These are phyloP conservation scores for Microhierax caerulescens DNA, from an alignment of 2,797 vertebrate genomes.

Conservation along the genomic window DNA sequence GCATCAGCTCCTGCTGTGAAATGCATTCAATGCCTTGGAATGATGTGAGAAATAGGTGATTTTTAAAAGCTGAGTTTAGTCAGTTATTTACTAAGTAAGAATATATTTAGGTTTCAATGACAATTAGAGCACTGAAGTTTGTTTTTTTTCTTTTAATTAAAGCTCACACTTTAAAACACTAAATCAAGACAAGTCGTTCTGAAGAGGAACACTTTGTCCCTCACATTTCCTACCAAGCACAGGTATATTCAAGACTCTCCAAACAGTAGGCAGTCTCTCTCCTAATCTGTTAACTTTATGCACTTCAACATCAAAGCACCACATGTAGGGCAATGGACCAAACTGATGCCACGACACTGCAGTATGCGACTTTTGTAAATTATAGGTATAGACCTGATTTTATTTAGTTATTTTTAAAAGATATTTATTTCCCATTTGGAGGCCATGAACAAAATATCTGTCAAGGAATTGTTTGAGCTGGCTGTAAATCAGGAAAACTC, in stretches of 20 bases:
- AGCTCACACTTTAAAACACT: conserved; percentile 6
- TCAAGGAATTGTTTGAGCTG: neutral
- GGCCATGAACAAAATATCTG: neutral
- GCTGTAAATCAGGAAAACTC: neutral
- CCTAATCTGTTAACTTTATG: neutral
- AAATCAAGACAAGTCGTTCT: conserved; percentile 22
- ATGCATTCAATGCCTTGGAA: neutral
- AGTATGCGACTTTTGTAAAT: neutral
- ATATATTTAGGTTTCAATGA: conserved; percentile 23
- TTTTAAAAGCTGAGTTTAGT: neutral
- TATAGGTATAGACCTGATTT: neutral
- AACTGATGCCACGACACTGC: neutral
- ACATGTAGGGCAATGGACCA: neutral
- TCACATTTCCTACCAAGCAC: neutral
- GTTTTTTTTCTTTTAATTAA: conserved; percentile 40
- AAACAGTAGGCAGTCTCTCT: neutral
- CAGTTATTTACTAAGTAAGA: conserved; percentile 8
- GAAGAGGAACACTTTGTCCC: conserved; percentile 15
- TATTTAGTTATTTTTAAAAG: neutral
- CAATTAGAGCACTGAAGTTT: conserved; percentile 5
- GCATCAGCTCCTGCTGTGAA: neutral
- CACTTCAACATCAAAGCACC: neutral
- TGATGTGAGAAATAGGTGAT: neutral
- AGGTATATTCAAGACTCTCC: conserved; percentile 33
- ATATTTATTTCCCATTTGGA: neutral